Evolutionary conservation across 2,113 vertebrate genomes (phyloP).

Genomic region (Cephalopterus ornatus): DNA sequence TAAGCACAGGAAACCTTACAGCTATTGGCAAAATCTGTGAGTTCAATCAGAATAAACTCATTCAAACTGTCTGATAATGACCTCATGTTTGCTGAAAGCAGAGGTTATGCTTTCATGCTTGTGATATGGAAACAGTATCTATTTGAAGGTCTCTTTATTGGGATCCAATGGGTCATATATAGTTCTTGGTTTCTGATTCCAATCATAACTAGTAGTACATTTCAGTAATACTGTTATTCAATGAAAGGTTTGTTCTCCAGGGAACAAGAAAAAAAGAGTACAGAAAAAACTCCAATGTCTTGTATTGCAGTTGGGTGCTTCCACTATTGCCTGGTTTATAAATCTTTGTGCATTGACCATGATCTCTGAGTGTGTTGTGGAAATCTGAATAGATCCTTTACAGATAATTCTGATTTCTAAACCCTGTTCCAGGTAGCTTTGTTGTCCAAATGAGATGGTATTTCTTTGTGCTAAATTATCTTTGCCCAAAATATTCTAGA

Average conservation of each 20-base stretch:
- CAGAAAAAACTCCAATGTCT: neutral
- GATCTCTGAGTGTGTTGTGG: neutral
- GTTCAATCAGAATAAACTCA: neutral
- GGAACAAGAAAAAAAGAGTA: neutral
- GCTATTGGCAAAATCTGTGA: neutral
- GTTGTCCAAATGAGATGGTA: neutral
- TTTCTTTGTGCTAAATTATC: neutral
- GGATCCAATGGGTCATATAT: neutral
- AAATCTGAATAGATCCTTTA: neutral
- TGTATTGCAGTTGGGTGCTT: neutral
- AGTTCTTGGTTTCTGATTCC: neutral
- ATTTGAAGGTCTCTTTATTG: neutral
- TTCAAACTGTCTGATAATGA: neutral
- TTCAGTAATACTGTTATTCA: neutral
- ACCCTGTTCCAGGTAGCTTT: neutral
- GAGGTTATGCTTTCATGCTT: neutral
- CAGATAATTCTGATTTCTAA: neutral
- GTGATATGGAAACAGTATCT: neutral
- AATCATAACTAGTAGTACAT: neutral
- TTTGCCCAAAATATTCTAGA: neutral
- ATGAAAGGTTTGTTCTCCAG: neutral
- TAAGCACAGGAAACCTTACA: neutral
- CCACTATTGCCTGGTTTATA: neutral
- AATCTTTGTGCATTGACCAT: neutral
- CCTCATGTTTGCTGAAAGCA: neutral